phyloP scores from a whole-genome alignment of 1,140 invertebrate species.

The Arctopsyche grandis region DNA sequence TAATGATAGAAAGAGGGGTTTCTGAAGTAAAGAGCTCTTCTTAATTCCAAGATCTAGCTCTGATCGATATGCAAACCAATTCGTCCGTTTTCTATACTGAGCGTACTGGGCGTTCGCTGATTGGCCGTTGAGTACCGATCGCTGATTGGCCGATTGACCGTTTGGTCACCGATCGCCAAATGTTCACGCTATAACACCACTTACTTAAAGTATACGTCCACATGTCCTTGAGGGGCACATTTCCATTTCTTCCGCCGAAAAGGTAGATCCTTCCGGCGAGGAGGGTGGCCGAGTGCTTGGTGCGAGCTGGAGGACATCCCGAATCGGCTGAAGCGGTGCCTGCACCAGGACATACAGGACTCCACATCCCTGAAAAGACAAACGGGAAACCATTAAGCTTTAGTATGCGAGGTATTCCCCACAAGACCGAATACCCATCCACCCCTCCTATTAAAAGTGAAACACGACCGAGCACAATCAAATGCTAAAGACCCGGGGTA shows the following conservation, averaged over 20 bases:
- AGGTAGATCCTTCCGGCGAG: slow-evolving; percentile 81
- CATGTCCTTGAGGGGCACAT: slow-evolving; percentile 83
- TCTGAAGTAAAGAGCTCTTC: no score
- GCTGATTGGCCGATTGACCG: no score
- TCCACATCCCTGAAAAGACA: slow-evolving; percentile 66
- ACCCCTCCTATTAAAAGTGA: no score
- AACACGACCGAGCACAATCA: no score
- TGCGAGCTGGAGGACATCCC: slow-evolving; percentile 73
- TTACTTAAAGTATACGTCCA: slow-evolving; percentile 86
- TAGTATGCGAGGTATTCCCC: neutral
- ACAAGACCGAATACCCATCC: neutral
- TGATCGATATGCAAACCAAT: no score
- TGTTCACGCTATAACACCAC: slow-evolving; percentile 53
- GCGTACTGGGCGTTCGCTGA: no score
- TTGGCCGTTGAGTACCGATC: no score
- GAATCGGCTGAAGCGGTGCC: slow-evolving; percentile 59
- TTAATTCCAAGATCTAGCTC: no score
- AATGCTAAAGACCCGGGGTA: no score
- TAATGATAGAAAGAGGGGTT: no score
- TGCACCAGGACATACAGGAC: slow-evolving; percentile 60
- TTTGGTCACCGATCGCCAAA: no score
- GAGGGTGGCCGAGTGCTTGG: slow-evolving; percentile 85
- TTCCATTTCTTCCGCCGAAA: slow-evolving; percentile 83
- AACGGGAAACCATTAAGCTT: neutral
- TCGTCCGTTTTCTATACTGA: no score